These are phyloP conservation scores for Ictidomys tridecemlineatus DNA, from an alignment of 2,113 vertebrate species.

Conservation along the genomic window DNA sequence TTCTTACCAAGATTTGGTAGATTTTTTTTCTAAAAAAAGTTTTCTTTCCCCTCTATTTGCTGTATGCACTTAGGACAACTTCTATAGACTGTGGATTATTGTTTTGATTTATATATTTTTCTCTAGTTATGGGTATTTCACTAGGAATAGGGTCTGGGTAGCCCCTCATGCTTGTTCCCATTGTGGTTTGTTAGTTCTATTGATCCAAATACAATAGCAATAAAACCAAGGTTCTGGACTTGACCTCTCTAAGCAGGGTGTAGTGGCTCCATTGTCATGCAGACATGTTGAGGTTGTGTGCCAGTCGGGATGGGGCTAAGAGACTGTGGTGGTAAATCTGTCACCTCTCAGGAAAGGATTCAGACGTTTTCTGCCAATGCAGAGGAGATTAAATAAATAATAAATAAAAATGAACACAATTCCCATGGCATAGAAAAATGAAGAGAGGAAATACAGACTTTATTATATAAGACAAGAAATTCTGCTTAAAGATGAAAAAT, in stretches of 20 bases:
- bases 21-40: background rate
- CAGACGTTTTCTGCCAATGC: background rate
- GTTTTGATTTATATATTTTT: background rate
- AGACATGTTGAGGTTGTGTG: background rate
- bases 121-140: background rate
- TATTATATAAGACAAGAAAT: conserved; percentile 44
- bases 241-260: background rate
- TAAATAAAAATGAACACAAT: background rate
- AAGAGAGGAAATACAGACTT: conserved; percentile 24
- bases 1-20: background rate
- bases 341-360: background rate
- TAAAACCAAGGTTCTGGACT: background rate
- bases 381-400: conserved; percentile 36
- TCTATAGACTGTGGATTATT: background rate
- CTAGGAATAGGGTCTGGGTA: background rate
- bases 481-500: conserved; percentile 56
- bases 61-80: background rate
- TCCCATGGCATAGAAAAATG: background rate
- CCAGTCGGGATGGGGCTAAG: background rate
- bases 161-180: background rate
- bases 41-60: background rate
- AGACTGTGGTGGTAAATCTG: background rate
- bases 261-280: background rate
- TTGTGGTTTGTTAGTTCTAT: background rate
- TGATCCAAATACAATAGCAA: background rate